Conservation (phyloP, 2,797 vertebrate genomes). For the Cephalopachus bancanus region DNA sequence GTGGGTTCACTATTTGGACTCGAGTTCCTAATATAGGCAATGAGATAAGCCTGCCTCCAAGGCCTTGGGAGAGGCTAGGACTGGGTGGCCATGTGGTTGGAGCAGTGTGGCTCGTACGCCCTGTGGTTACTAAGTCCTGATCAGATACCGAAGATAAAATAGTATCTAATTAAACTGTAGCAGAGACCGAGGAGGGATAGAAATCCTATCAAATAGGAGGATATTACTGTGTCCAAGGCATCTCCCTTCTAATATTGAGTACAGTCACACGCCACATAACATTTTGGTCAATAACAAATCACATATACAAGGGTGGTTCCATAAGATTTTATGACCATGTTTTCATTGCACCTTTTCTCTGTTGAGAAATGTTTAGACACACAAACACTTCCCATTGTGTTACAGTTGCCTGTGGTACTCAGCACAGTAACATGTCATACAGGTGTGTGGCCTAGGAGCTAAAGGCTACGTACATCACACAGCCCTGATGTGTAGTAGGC, state of each 20-base stretch:
- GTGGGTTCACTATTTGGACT: not conserved
- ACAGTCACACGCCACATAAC: not conserved
- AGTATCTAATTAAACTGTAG: not conserved
- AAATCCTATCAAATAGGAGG: accelerated
- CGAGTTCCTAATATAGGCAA: not conserved
- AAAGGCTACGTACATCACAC: not conserved
- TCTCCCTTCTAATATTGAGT: accelerated
- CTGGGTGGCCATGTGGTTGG: not conserved
- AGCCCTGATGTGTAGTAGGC: not conserved
- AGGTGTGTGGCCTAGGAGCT: not conserved
- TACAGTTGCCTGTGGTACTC: not conserved
- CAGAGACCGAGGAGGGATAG: not conserved
- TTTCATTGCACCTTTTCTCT: not conserved
- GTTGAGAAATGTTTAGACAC: not conserved
- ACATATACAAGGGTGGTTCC: not conserved
- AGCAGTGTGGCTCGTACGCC: not conserved
- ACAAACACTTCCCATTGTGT: not conserved
- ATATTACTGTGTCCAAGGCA: not conserved
- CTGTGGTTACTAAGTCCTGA: not conserved
- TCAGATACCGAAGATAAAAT: not conserved
- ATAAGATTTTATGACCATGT: not conserved
- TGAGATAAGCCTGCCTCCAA: not conserved
- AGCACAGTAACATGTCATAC: not conserved
- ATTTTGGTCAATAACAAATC: not conserved
- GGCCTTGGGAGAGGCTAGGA: not conserved